Base-by-base conservation (phyloP, 2,113 vertebrate species). In the Trichechus manatus region DNA sequence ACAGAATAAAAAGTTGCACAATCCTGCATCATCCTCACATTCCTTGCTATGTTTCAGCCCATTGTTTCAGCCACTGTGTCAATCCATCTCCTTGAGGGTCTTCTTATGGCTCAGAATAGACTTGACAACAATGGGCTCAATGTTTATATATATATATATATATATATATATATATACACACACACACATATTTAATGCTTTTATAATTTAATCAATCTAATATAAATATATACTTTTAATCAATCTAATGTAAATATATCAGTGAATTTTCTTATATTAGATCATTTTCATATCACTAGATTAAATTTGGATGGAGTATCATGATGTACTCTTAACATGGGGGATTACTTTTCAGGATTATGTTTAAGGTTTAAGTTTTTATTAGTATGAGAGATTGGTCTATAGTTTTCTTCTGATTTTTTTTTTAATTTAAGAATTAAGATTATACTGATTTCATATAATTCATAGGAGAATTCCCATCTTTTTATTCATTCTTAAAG, bases 401-500 rank as follows among this genome's bases (percentile, higher is more conserved):
- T 44, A 70, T 63, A 59, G 1, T 87, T 87, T 89, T 83, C 63
- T 84, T 8, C 74, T 95, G 42, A 6, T 56, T 56, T 13, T 79
- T 95, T 87, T 95, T 81, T 17, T 75, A 77, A 27, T 79, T 77
- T 93, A 87, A 97, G 3, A 2, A 31, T 68, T 50, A 50, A 84
- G 5, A 68, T 63, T 80, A 80, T 31, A n/a, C 5, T 63, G 72
- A 96, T 39, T 90, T 85, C 15, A 59, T 68, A 15, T 20, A 92
- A 74, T 90, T 8, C 9, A 31, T 59, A 11, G 5, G 11, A 87
- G 8, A 83, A 17, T 36, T 56, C 31, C 7, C n/a, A 75, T 89
- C 17, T 82, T 81, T 70, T 27, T 5, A 61, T 64, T 47, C 6
- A 50, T 10, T 47, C 3, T 0, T 59, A 33, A 93, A 77, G 0